phyloP scores from a whole-genome alignment of 1,140 invertebrate genomes.

The Eufriesea mexicana region DNA sequence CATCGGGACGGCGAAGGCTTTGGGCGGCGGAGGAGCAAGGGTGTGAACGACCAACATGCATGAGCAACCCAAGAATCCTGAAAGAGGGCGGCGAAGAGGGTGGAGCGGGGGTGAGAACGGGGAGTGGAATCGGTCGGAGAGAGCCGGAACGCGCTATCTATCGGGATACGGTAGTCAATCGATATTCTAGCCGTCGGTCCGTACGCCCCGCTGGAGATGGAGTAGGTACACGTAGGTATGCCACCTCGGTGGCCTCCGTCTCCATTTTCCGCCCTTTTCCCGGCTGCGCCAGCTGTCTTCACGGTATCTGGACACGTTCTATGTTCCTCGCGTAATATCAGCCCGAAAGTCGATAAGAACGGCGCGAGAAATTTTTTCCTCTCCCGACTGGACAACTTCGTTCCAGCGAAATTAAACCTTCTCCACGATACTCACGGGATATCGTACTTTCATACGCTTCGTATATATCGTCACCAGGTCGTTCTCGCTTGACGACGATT shows the following conservation, averaged over 20 bases:
- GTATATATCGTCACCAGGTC: too few species aligned
- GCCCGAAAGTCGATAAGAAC: slow-evolving; percentile 21
- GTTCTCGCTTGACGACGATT: too few species aligned
- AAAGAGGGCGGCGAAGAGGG: slow-evolving; percentile 8
- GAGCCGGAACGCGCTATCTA: slow-evolving; percentile 37
- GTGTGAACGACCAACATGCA: slow-evolving; percentile 54
- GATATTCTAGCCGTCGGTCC: slow-evolving; percentile 67
- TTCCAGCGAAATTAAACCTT: slow-evolving; percentile 48
- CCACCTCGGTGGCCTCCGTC: slow-evolving; percentile 36
- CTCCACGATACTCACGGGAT: too few species aligned
- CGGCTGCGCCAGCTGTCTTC: slow-evolving; percentile 36
- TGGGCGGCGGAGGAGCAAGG: slow-evolving; percentile 11
- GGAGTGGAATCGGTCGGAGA: slow-evolving; percentile 23
- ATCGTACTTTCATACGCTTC: too few species aligned
- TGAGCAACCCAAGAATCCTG: slow-evolving; percentile 55
- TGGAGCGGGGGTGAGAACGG: background rate
- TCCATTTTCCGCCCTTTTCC: slow-evolving; percentile 32
- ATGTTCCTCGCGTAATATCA: slow-evolving; percentile 28
- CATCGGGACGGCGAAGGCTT: slow-evolving; percentile 46
- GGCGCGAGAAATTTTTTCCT: slow-evolving; percentile 2
- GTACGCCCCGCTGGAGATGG: slow-evolving; percentile 54
- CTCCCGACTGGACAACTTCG: background rate
- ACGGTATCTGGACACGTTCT: slow-evolving; percentile 25
- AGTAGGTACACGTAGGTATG: slow-evolving; percentile 63
- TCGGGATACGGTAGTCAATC: slow-evolving; percentile 60